Percentiles rank a stretch among this genome's conserved stretches.
These are phyloP conservation scores for Nasonia oneida DNA, from an alignment of 2,888 invertebrate species.

Conservation along the genomic window DNA sequence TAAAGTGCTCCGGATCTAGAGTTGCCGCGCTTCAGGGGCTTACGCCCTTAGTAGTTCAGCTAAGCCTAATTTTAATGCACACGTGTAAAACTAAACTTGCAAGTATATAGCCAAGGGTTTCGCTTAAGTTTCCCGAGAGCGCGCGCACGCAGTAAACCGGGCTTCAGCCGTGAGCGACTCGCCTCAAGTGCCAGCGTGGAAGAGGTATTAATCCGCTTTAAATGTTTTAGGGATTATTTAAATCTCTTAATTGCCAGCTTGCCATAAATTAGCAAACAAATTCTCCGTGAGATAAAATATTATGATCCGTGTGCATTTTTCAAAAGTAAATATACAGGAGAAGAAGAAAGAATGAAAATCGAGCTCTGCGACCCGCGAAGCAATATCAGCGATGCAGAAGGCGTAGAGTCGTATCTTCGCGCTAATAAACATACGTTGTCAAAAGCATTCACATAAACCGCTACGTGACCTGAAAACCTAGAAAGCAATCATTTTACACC, in stretches of 20 bases:
- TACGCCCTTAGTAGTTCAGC: neutral
- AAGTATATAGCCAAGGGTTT: slow-evolving; percentile 36
- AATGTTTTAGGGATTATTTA: slow-evolving; percentile 37
- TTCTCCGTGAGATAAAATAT: neutral
- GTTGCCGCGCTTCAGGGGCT: slow-evolving; percentile 1
- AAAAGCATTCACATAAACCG: slow-evolving; percentile 50
- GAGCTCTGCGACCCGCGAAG: neutral
- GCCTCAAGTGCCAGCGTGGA: slow-evolving; percentile 27
- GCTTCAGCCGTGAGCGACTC: slow-evolving; percentile 29
- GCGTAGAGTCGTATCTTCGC: slow-evolving; percentile 44
- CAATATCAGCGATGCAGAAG: slow-evolving; percentile 27
- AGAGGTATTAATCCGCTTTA: slow-evolving; percentile 38
- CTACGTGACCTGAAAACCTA: slow-evolving; percentile 49
- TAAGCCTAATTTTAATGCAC: slow-evolving; percentile 41
- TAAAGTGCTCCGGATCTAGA: neutral
- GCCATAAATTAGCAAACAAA: neutral
- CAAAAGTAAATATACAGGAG: neutral
- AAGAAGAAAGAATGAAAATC: slow-evolving; percentile 6
- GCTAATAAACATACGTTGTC: slow-evolving; percentile 53
- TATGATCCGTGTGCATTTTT: neutral
- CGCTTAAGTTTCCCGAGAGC: slow-evolving; percentile 37
- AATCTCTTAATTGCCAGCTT: neutral
- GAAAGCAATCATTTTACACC: slow-evolving; percentile 51
- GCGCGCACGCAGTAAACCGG: slow-evolving; percentile 28
- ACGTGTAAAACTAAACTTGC: slow-evolving; percentile 40